Base-by-base conservation (phyloP, 2,797 vertebrate species). In the Gallirallus australis region DNA sequence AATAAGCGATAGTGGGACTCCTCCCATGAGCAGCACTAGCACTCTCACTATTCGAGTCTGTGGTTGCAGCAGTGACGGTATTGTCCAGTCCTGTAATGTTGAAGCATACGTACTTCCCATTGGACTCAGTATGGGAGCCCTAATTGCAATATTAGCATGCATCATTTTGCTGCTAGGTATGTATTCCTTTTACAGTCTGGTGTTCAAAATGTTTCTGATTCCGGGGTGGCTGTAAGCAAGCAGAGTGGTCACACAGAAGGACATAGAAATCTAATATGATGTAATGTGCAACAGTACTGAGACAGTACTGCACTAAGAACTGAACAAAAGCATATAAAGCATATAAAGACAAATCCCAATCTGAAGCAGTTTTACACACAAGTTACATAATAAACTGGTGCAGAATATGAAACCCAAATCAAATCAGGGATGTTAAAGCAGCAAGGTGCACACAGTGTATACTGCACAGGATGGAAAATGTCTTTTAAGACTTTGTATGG, bases 141-240 rank as follows among this genome's bases (percentile, higher is more conserved):
- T 99, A 84, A 99, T 99, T 72, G 99, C 99, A 66, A 99, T 99
- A 96, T 97, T 99, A 90, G 99, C 99, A 30, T 99, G 99, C 97
- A 99, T 99, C 94, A 98, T 99, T 96, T 97, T 99, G 79, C 98
- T 99, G 59, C 97, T 99, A 90, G 99, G 99, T 99, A 98, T 5
- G 99, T 98, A 95, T 89, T 75, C 14, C 2, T 90, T 85, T 70
- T 85, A 52, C 18, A 64, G 27, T 3, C 63, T 33, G 35, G 23
- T 31, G 54, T 33, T 39, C 54, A 52, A 66, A 7, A 30, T 69
- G 66, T 52, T 86, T 70, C 71, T 72, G 42, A 14, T 71, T 92
- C 47, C 76, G 60, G 90, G 54, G 52, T 77, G 52, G n/a, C 52
- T 84, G 2, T 59, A 54, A 70, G 31, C 37, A 72, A 83, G 24